Evolutionary conservation across 2,797 vertebrate species (phyloP).

Genomic region (Semaprochilodus insignis): DNA sequence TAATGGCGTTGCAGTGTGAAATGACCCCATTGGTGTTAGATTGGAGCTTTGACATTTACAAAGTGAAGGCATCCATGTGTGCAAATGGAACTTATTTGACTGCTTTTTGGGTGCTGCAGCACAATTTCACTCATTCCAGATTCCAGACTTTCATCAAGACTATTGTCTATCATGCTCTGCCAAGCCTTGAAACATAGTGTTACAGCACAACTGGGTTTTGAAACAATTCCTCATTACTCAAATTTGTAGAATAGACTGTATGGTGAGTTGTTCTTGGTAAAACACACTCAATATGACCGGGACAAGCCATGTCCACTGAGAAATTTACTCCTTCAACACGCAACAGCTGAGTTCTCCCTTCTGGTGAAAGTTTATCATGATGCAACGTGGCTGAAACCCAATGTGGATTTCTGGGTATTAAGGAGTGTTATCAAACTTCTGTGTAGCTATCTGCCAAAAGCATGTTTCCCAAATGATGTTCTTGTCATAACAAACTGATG

Average conservation of each 20-base stretch:
- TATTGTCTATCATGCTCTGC: too few species aligned
- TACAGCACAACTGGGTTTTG: not conserved
- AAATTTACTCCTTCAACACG: constrained; percentile 26
- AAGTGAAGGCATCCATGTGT: too few species aligned
- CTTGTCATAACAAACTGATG: constrained; percentile 34
- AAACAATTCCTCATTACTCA: not conserved
- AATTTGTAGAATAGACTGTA: not conserved
- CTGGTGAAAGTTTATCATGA: constrained; percentile 48
- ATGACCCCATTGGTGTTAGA: too few species aligned
- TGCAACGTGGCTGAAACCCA: constrained; percentile 54
- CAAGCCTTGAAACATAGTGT: not conserved
- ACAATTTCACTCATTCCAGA: too few species aligned
- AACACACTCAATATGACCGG: not conserved
- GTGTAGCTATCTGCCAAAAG: constrained; percentile 7
- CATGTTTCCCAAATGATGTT: constrained; percentile 33
- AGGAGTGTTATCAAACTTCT: constrained; percentile 37
- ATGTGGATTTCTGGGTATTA: constrained; percentile 12
- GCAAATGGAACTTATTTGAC: too few species aligned
- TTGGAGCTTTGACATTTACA: too few species aligned
- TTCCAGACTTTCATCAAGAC: not conserved
- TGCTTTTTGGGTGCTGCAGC: too few species aligned
- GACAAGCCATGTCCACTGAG: not conserved
- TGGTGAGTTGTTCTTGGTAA: not conserved
- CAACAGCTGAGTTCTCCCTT: constrained; percentile 28
- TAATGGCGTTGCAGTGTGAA: too few species aligned